Base-by-base conservation (phyloP, 2,888 invertebrate genomes). In the Eupelmus urozonus region DNA sequence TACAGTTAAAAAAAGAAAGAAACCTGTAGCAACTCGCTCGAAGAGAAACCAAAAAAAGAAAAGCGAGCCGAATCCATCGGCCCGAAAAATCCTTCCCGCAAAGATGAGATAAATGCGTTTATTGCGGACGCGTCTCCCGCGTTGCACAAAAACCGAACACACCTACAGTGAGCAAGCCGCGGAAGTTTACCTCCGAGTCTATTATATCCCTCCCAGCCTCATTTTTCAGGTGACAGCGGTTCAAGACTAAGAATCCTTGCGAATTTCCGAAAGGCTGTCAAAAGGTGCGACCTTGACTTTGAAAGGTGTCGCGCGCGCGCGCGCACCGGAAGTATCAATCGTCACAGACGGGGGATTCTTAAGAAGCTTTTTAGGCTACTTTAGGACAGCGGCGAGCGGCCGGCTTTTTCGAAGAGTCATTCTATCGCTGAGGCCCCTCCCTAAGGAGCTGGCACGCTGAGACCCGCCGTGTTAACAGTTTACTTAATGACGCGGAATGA, bases 311-410 rank as follows among this genome's bases (percentile, higher is more conserved):
- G 1, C 25, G 62, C 20, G 62, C 42, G 18, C 3, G 3, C 20
- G 7, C 11, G n/a, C 40, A 34, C 75, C 63, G 77, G 71, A 77
- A 77, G 59, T 66, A 72, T 71, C 77, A 71, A 65, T 66, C 77
- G 53, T 20, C 4, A 23, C 42, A 29, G 29, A 23, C n/a, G 49
- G 55, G 11, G 34, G 45, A 42, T 25, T 0, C 25, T 13, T 20
- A 5, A 25, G 25, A 45, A 45, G 63, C 45, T 25, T 63, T 63
- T n/a, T 11, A 25, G 20, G 5, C 23, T 25, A 25, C 25, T 2
- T n/a, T 20, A 3, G 20, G 11, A 11, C 20, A 53, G 13, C n/a
- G n/a, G n/a, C n/a, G n/a, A n/a, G n/a, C n/a, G n/a, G n/a, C n/a
- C n/a, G n/a, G n/a, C 42, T 29, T 59, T 25, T 25, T 13, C 55